Base-by-base conservation (phyloP, 2,888 invertebrate genomes). In the Coelinius sp. region DNA sequence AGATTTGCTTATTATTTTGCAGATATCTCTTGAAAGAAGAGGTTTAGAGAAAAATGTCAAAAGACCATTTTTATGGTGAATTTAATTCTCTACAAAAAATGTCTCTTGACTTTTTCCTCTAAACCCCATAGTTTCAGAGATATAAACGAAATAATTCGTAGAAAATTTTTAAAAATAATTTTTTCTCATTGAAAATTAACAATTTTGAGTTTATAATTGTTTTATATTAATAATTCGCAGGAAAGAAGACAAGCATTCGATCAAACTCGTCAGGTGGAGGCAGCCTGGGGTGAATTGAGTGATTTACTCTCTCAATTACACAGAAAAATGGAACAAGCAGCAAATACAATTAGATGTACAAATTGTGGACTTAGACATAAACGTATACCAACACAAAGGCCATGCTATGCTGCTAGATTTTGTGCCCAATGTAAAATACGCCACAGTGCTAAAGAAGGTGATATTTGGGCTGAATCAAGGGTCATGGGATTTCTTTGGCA, bases 401-500 rank as follows among this genome's bases (percentile, higher is more conserved):
- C 96, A 76, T 94, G 94, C 88, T 97, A 96, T 88, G 97, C 97
- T 74, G 97, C 97, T 64, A 90, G 98, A 17, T 95, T 94, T 89
- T 98, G 98, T 90, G 92, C 93, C 77, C 93, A 94, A 83, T 96
- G 97, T 89, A 95, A 95, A 89, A 96, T 96, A 81, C 92, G 94
- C 78, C 97, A 97, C 89, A 93, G 95, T 73, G 96, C 96, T 49
- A 93, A 95, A 89, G 96, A 96, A 94, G 97, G 97, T 73, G 97
- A 97, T 87, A 96, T 97, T 82, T 97, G 98, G 98, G 97, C 97
- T 59, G 98, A 98, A 89, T 95, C 96, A 49, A 92, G 92, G 82
- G 92, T 95, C 89, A 91, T 97, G 89, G 97, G 97, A 14, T 92
- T 97, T 80, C 91, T 95, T 62, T 97, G 97, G 94, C 94, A 96